Base-by-base conservation (phyloP, 2,888 invertebrate species). In the Corythucha ciliata region DNA sequence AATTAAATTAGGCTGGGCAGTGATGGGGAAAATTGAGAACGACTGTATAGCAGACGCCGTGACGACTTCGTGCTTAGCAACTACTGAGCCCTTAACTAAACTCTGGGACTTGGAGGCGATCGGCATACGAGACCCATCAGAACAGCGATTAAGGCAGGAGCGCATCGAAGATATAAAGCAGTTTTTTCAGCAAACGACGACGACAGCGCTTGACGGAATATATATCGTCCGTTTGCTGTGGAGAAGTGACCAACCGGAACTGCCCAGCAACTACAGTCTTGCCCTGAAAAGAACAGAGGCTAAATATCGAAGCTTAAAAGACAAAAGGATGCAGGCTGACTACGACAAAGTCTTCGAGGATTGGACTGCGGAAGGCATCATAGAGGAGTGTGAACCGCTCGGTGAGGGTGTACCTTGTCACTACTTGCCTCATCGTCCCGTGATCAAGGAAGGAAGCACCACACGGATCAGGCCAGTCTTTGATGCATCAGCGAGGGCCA, bases 141-240 rank as follows among this genome's bases (percentile, higher is more conserved):
- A 49, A 8, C 33, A 46, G 7, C 41, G 36, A 22, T 27, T 40
- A 4, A 46, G 22, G 16, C 33, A 52, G 18, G 14, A 37, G 4
- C 42, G 25, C 24, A 32, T 27, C 8, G 52, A 52, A 10, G 48
- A 27, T 0, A 40, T 49, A 2, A 39, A 32, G 18, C 24, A 45
- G 33, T 36, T 56, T 18, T 59, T 59, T 46, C 18, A 36, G 5
- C 33, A 59, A 12, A 67, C 63, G 0, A 60, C 65, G 2, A 44
- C 5, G 1, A 39, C 59, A 1, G 60, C 62, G 25, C 34, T 53
- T 3, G 58, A 63, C 10, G 61, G 63, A 4, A 55, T 65, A 2
- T 68, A 65, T 54, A 63, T 63, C 46, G 63, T 66, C 2, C 34
- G 49, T 18, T 53, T 66, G 12, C 65, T 66, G 7, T 65, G 64